phyloP scores from a whole-genome alignment of 2,797 vertebrate genomes.

The Sarcoramphus papa region DNA sequence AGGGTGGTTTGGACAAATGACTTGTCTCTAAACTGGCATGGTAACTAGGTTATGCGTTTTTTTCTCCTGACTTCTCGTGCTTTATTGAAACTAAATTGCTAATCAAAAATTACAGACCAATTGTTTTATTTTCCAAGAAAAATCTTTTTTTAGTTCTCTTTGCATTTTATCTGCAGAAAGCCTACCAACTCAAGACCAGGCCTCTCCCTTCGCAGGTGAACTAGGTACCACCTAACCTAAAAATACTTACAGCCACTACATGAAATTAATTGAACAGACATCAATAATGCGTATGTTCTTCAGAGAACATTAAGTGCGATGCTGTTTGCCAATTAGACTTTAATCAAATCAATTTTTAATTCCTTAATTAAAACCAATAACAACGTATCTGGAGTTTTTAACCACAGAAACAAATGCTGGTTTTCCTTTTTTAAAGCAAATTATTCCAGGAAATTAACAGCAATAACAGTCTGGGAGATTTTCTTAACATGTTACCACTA shows the following conservation, averaged over 20 bases:
- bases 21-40: not conserved
- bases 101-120: not conserved
- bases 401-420: conserved; percentile 20
- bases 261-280: conserved; percentile 36
- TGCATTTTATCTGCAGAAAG: conserved; percentile 80
- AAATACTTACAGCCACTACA: conserved; percentile 43
- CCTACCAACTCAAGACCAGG: conserved; percentile 72
- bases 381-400: conserved; percentile 52
- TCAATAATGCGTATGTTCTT: conserved; percentile 33
- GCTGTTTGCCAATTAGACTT: conserved; percentile 25
- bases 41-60: not conserved
- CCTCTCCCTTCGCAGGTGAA: conserved; percentile 79
- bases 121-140: not conserved
- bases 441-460: not conserved
- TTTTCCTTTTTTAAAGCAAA: not conserved
- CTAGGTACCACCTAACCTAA: conserved; percentile 59
- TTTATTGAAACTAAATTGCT: not conserved
- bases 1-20: not conserved
- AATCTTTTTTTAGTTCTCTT: conserved; percentile 42
- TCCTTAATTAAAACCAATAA: conserved; percentile 46
- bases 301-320: not conserved
- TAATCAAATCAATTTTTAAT: conserved; percentile 51
- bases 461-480: not conserved
- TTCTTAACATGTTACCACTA: not conserved
- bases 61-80: not conserved